phyloP scores from a whole-genome alignment of 2,888 invertebrate species.

The Aporophyla lueneburgensis region DNA sequence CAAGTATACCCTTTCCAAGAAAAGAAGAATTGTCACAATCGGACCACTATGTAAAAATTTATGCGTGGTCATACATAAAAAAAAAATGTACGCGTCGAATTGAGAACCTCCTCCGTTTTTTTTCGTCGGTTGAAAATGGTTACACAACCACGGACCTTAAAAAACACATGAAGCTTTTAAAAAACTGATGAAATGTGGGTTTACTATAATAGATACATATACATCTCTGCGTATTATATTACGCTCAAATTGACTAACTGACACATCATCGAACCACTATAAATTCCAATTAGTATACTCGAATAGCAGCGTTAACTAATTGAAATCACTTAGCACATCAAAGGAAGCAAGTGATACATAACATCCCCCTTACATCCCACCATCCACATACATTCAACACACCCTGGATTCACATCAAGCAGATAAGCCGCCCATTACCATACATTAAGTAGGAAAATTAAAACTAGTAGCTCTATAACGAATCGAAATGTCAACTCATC shows the following conservation, averaged over 20 bases:
- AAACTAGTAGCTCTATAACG: conserved; percentile 65
- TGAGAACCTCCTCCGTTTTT: too few species aligned
- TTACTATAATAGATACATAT: too few species aligned
- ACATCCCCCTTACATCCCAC: conserved; percentile 10
- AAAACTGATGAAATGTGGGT: too few species aligned
- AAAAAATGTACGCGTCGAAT: too few species aligned
- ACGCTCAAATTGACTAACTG: conserved; percentile 20
- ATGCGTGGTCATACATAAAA: too few species aligned
- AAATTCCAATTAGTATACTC: conserved; percentile 44
- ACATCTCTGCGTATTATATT: background rate
- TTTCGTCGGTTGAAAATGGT: too few species aligned
- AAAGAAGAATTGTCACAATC: too few species aligned
- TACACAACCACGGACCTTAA: too few species aligned
- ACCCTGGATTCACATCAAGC: conserved; percentile 50
- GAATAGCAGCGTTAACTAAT: conserved; percentile 19
- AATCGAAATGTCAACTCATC: conserved; percentile 64
- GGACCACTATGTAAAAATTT: too few species aligned
- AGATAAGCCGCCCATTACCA: conserved; percentile 53
- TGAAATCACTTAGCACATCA: conserved; percentile 35
- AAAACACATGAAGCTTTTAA: too few species aligned
- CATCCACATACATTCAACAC: conserved; percentile 33
- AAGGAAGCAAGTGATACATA: conserved; percentile 52
- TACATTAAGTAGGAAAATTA: conserved; percentile 65
- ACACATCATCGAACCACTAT: conserved; percentile 12
- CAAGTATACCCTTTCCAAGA: too few species aligned